These are phyloP conservation scores for Oreochromis grahami DNA, from an alignment of 2,797 vertebrate species.

Conservation along the genomic window DNA sequence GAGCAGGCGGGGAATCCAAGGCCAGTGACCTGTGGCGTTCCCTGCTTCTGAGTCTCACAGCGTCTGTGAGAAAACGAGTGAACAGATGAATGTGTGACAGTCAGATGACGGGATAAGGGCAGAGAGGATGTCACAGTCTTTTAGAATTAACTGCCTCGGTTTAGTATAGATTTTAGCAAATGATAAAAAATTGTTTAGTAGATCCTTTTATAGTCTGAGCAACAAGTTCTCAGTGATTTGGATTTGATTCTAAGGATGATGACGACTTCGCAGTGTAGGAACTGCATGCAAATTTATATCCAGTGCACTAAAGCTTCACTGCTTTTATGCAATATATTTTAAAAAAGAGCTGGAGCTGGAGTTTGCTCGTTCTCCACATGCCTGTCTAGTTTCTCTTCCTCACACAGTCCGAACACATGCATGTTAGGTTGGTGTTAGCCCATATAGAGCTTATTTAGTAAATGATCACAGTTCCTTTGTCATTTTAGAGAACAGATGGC, in stretches of 20 bases:
- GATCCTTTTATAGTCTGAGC: background rate
- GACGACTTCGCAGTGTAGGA: rapidly evolving
- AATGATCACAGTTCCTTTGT: background rate
- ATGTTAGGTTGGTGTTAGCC: background rate
- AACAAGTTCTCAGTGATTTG: background rate
- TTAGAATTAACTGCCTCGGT: background rate
- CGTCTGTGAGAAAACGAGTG: constrained; percentile 22
- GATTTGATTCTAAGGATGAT: rapidly evolving
- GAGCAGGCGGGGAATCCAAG: constrained; percentile 20
- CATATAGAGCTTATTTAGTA: background rate
- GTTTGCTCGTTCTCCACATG: background rate
- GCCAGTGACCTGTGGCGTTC: constrained; percentile 39
- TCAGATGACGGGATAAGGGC: constrained; percentile 19
- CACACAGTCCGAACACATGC: background rate
- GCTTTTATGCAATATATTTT: background rate
- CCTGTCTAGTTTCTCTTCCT: background rate
- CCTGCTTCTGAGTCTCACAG: constrained; percentile 2
- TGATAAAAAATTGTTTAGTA: background rate
- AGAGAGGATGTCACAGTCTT: background rate
- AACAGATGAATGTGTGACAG: constrained; percentile 36
- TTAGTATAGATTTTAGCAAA: background rate
- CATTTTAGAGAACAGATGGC: background rate
- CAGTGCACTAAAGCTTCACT: background rate
- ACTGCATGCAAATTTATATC: background rate
- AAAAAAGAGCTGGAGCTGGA: background rate